Percentiles rank a stretch among this genome's conserved stretches.
Evolutionary conservation across 2,797 vertebrate genomes (phyloP).

Genomic region (Nannoperca obscura): DNA sequence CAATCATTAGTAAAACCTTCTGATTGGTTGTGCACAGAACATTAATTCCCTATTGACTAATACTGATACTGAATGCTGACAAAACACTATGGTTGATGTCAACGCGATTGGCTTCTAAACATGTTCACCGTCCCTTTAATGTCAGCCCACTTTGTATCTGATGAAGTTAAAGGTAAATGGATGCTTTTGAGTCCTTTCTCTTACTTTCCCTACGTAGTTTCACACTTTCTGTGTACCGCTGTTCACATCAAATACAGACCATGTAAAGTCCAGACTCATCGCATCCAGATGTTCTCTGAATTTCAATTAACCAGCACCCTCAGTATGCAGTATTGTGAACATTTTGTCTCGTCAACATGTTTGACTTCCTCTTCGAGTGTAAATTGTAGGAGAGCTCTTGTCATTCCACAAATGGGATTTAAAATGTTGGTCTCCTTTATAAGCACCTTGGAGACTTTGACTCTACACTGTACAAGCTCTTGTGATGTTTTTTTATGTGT

Average conservation of each 20-base stretch:
- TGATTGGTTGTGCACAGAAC: slow-evolving; percentile 22
- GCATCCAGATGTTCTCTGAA: slow-evolving; percentile 12
- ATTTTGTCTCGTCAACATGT: slow-evolving; percentile 20
- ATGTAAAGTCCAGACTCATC: neutral
- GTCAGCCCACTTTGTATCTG: slow-evolving; percentile 2
- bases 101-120: slow-evolving; percentile 26
- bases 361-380: slow-evolving; percentile 25
- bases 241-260: neutral
- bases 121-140: slow-evolving; percentile 2
- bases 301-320: slow-evolving; percentile 57
- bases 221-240: neutral
- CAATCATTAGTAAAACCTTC: slow-evolving; percentile 4
- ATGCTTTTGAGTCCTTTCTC: neutral
- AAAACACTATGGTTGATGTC: slow-evolving; percentile 41
- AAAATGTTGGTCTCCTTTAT: slow-evolving; percentile 30
- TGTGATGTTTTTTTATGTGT: slow-evolving; percentile 37
- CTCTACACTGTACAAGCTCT: slow-evolving; percentile 45
- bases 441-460: slow-evolving; percentile 48
- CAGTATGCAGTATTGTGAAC: slow-evolving; percentile 60
- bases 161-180: slow-evolving; percentile 3
- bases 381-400: slow-evolving; percentile 28
- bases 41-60: slow-evolving; percentile 1
- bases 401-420: slow-evolving; percentile 54
- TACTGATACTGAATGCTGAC: slow-evolving; percentile 15
- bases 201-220: neutral